Conservation (phyloP, 2,888 invertebrate species). For the Drosophila neutralis region DNA sequence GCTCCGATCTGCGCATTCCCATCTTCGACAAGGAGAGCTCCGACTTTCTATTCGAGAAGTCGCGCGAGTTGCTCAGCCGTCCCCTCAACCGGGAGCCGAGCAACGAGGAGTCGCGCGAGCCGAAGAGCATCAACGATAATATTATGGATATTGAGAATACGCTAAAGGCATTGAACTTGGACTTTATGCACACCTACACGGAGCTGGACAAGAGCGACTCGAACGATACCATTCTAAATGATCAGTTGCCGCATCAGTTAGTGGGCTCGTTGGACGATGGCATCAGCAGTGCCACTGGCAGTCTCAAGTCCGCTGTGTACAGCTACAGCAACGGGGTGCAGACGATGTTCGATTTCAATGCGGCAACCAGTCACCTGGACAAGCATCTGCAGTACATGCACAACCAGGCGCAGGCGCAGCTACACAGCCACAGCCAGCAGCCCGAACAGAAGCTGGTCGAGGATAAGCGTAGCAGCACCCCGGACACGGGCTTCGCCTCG, state of each 20-base stretch:
- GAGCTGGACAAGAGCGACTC: constrained; percentile 85
- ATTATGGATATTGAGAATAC: constrained; percentile 85
- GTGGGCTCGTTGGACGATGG: constrained; percentile 82
- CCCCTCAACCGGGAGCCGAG: constrained; percentile 84
- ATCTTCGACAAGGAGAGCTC: constrained; percentile 91
- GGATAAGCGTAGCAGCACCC: constrained; percentile 84
- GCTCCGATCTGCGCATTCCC: constrained; percentile 86
- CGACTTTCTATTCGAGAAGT: constrained; percentile 90
- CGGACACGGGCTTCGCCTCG: constrained; percentile 85
- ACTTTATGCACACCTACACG: constrained; percentile 85
- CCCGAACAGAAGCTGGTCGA: constrained; percentile 78
- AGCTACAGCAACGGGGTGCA: constrained; percentile 82
- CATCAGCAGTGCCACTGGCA: constrained; percentile 82
- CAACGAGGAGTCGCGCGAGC: constrained; percentile 50
- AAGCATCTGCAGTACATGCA: constrained; percentile 83
- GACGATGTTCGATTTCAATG: constrained; percentile 83
- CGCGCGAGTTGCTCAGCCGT: constrained; percentile 88
- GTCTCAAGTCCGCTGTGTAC: constrained; percentile 82
- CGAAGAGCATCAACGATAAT: constrained; percentile 84
- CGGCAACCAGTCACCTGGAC: constrained; percentile 83
- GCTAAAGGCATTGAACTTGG: constrained; percentile 84
- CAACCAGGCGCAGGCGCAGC: constrained; percentile 72
- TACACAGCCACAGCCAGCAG: constrained; percentile 46
- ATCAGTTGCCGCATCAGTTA: constrained; percentile 79
- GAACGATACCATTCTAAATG: constrained; percentile 84